Percentiles rank a stretch among this genome's conserved stretches.
phyloP scores from a whole-genome alignment of 2,797 vertebrate genomes.

The Lepus townsendii region DNA sequence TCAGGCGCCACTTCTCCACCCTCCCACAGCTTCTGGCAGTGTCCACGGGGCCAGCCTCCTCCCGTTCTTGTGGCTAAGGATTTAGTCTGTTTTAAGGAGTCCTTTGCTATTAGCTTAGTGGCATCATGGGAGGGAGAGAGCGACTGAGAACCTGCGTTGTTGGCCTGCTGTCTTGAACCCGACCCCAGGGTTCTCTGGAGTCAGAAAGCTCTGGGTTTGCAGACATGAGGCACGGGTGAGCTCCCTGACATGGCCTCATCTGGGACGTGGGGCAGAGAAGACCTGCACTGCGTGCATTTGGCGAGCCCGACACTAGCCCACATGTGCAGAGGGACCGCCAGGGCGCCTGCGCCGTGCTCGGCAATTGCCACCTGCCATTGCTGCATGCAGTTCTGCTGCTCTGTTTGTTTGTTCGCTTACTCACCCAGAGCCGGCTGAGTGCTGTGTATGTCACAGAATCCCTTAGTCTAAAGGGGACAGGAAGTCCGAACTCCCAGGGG shows the following conservation, averaged over 20 bases:
- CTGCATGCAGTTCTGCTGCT: background rate
- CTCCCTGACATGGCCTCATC: background rate
- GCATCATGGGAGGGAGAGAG: background rate
- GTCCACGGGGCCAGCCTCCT: background rate
- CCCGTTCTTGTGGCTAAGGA: background rate
- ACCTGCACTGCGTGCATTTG: background rate
- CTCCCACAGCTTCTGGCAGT: background rate
- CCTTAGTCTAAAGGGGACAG: background rate
- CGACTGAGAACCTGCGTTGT: background rate
- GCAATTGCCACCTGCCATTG: background rate
- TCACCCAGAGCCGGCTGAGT: background rate
- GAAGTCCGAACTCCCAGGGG: conserved; percentile 6
- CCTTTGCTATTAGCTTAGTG: conserved; percentile 16
- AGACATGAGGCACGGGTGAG: background rate
- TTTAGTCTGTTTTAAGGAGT: background rate
- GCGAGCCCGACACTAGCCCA: background rate
- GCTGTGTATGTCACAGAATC: background rate
- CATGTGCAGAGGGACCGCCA: too few relatives aligned
- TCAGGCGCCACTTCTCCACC: background rate
- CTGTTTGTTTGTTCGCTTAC: background rate
- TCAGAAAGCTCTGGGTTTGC: conserved; percentile 15
- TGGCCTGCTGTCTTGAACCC: background rate
- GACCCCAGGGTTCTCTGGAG: background rate
- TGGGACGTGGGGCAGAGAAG: background rate
- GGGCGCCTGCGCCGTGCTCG: too few relatives aligned